Base-by-base conservation (phyloP, 1,140 invertebrate species). In the Capitella teleta region DNA sequence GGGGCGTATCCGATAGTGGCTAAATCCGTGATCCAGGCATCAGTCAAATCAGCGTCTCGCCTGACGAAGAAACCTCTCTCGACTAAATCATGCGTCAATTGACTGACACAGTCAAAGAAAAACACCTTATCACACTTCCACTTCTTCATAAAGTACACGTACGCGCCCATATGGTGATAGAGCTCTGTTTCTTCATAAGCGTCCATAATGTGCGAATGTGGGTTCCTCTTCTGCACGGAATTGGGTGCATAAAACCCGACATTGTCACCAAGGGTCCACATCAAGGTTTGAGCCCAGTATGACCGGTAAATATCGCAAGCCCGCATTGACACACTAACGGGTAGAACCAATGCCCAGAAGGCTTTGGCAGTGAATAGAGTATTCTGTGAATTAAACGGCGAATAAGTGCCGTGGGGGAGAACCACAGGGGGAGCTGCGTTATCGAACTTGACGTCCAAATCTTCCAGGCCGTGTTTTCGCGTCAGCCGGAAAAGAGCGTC, bases 401-500 rank as follows among this genome's bases (percentile, higher is more conserved):
- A 52, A 56, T 57, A 68, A 3, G 57, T 60, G 2, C 61, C 58
- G 38, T 28, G 19, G 12, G 56, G 53, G 3, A 68, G 24, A 12
- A 60, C 43, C 10, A 56, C 38, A 6, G 55, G 51, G 26, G 61
- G 61, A n/a, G 58, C 59, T 38, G 21, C 12, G 19, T 40, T 19
- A 40, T 66, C 55, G 47, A 66, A 61, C 14, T 47, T 47, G 5
- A 66, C 48, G 28, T 61, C 51, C 4, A 63, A 28, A 5, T 18
- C 40, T 8, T 38, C 21, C 3, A 51, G 46, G 5, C 21, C 34
- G 18, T 38, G 28, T 43, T 61, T 61, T 32, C 60, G 53, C 4
- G 60, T 61, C 12, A 67, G 55, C 43, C 66, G 34, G 50, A 57
- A 67, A 46, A 69, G 58, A 6, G 67, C 67, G 52, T 69, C 67